Evolutionary conservation across 2,113 vertebrate genomes (phyloP), one percentile per base, ranked within the genome.

Genomic region (Pangasianodon gigas): DNA sequence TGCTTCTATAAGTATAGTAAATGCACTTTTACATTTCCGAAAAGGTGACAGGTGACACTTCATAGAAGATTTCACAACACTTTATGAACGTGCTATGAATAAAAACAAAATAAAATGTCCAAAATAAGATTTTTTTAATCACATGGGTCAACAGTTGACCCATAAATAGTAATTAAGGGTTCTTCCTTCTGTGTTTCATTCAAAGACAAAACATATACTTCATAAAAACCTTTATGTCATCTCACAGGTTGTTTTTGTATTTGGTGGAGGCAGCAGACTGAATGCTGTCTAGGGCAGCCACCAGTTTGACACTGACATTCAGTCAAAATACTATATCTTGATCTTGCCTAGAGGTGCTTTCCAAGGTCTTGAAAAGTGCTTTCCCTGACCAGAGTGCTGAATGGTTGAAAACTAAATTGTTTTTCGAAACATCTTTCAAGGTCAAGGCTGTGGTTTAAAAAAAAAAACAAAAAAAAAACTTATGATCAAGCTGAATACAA

Each of bases 361-460:
- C 85, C 81, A 89, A 48, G 21, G 84, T 88, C 46, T 60, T 92
- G 83, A 87, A 88, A 86, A 83, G 41, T 26, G 32, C 80, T 65
- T 75, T 79, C 67, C 69, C 41, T 80, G 75, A 48, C 87, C 65
- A 51, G n/a, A 85, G 82, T 87, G 56, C 86, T 91, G 65, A 92
- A 85, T 26, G 29, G 54, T 88, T 58, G n/a, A 83, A 41, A 58
- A 7, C 24, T n/a, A 32, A 24, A 69, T 32, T 67, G 19, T 24
- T 65, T 65, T n/a, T 51, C 4, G 3, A 62, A 13, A 41, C 32
- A 74, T 37, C 4, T 69, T 69, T 29, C 62, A 75, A 79, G 44
- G 9, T 80, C 21, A 80, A 13, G 24, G 77, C 46, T 26, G 9
- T 80, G 41, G 7, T 26, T 79, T 24, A 77, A 74, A 74, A 74